These are phyloP conservation scores for Neotoxoptera formosana DNA, from an alignment of 1,140 invertebrate species.

Conservation along the genomic window DNA sequence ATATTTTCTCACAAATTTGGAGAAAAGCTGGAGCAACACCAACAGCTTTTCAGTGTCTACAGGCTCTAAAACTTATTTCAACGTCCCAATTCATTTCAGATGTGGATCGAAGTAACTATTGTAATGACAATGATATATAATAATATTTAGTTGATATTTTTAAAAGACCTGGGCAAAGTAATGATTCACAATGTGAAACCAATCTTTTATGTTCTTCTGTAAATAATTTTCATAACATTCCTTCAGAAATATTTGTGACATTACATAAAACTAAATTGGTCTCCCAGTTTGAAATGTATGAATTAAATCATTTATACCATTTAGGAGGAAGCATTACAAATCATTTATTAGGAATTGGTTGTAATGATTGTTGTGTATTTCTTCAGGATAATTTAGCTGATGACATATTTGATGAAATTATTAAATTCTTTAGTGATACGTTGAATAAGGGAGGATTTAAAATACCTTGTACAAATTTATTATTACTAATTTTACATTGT, in stretches of 20 bases:
- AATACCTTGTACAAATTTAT: neutral
- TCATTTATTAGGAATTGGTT: neutral
- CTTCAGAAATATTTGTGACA: neutral
- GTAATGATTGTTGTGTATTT: conserved; percentile 17
- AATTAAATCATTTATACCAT: neutral
- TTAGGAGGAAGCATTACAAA: conserved; percentile 2
- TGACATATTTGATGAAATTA: neutral
- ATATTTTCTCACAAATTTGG: conserved; percentile 53
- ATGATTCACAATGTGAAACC: neutral
- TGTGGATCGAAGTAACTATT: conserved; percentile 11
- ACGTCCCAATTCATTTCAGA: neutral
- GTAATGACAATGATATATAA: neutral
- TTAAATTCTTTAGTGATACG: neutral
- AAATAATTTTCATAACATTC: neutral
- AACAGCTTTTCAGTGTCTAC: conserved; percentile 20
- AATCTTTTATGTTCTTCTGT: neutral
- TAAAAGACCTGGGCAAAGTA: neutral
- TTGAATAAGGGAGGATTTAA: neutral
- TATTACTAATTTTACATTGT: neutral
- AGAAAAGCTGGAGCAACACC: conserved; percentile 46
- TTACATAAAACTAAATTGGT: neutral
- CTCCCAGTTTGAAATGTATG: neutral
- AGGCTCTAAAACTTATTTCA: conserved; percentile 27
- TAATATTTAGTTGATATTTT: neutral
- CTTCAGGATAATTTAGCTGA: neutral